Conservation (phyloP, 2,113 vertebrate genomes). For the Grammomys surdaster region DNA sequence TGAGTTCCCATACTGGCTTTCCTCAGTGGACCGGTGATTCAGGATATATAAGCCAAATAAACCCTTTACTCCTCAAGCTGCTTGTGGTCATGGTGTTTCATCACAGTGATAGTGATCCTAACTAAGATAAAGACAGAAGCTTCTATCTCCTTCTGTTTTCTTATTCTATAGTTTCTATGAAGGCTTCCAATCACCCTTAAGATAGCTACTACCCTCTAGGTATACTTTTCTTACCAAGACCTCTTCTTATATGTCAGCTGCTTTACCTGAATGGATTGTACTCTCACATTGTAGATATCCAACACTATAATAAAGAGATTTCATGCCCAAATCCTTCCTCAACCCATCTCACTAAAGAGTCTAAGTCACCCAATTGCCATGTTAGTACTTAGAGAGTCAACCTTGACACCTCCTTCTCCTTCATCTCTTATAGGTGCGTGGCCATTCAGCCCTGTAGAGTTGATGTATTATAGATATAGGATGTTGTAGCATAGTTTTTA, state of each 20-base stretch:
- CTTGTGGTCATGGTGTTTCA: neutral
- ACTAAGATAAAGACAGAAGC: neutral
- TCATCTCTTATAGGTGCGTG: neutral
- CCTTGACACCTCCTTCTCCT: neutral
- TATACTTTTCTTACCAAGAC: neutral
- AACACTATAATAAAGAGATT: neutral
- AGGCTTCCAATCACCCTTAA: neutral
- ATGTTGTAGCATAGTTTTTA: neutral
- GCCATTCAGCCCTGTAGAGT: neutral
- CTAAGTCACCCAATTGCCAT: neutral
- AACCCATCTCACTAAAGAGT: neutral
- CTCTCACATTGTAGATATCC: neutral
- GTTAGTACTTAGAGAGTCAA: neutral
- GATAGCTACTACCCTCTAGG: neutral
- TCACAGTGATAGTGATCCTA: neutral
- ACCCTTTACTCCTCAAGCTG: neutral
- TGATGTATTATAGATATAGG: neutral
- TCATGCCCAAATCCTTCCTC: neutral
- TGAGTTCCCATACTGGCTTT: neutral
- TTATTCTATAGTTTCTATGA: neutral
- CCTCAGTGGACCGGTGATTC: neutral
- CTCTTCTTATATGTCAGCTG: neutral
- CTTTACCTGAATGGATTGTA: neutral
- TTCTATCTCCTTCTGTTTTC: neutral
- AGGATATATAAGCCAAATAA: neutral